Evolutionary conservation across 1,140 invertebrate genomes (phyloP).

Genomic region (Agrilus planipennis): DNA sequence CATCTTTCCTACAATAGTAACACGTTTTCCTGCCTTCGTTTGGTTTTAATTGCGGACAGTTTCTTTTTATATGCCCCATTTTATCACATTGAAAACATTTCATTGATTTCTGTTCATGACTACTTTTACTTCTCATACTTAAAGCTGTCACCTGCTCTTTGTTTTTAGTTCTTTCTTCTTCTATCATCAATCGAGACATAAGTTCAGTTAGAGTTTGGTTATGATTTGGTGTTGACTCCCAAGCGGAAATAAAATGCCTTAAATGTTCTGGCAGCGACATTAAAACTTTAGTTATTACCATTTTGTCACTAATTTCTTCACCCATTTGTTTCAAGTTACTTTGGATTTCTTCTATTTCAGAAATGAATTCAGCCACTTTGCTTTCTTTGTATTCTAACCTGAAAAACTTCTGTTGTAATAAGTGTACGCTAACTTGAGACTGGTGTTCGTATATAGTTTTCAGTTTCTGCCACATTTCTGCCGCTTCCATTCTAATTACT

Average conservation of each 20-base stretch:
- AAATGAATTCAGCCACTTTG: too few relatives aligned
- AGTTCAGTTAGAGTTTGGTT: constrained; percentile 2
- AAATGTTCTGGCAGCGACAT: constrained; percentile 1
- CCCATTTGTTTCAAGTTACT: too few relatives aligned
- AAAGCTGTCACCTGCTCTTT: too few relatives aligned
- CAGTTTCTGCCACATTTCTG: too few relatives aligned
- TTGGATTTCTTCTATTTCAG: too few relatives aligned
- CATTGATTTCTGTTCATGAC: neutral
- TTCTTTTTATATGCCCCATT: neutral
- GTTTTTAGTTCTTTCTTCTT: constrained; percentile 5
- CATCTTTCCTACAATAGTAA: neutral
- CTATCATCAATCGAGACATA: neutral
- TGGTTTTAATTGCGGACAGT: neutral
- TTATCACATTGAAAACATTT: neutral
- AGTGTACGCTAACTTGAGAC: too few relatives aligned
- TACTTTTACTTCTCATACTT: too few relatives aligned
- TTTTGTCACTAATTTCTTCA: constrained; percentile 3
- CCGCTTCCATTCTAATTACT: neutral
- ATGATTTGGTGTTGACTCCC: neutral
- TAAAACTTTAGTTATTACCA: constrained; percentile 6
- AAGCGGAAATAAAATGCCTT: too few relatives aligned
- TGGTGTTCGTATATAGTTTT: too few relatives aligned
- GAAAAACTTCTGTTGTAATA: too few relatives aligned
- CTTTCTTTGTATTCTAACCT: too few relatives aligned
- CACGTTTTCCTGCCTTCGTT: neutral